Conservation (phyloP, 2,797 vertebrate genomes). For the Cuculus canorus region DNA sequence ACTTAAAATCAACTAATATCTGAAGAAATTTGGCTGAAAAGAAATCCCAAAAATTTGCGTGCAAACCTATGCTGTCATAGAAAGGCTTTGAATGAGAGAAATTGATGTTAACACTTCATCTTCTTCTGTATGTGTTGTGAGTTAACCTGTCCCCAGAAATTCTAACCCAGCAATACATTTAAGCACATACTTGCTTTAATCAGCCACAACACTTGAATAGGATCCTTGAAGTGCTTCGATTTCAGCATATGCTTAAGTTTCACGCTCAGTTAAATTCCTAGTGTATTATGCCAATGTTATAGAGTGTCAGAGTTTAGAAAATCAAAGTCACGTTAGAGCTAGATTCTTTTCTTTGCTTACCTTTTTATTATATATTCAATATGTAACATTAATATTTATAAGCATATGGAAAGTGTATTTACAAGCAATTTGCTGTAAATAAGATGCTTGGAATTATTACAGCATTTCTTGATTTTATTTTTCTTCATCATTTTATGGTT, state of each 20-base stretch:
- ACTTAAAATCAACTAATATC: background rate
- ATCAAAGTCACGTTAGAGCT: conserved; percentile 26
- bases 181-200: conserved; percentile 11
- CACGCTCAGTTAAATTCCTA: conserved; percentile 16
- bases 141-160: background rate
- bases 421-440: conserved; percentile 8
- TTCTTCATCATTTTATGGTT: background rate
- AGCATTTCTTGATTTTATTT: background rate
- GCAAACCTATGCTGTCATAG: background rate
- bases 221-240: conserved; percentile 7
- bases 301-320: conserved; percentile 35
- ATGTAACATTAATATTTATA: conserved; percentile 59
- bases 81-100: background rate
- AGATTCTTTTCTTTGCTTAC: background rate
- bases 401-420: conserved; percentile 34
- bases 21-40: background rate
- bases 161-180: background rate
- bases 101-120: background rate
- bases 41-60: background rate
- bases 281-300: conserved; percentile 1
- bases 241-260: conserved; percentile 14
- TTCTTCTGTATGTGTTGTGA: background rate
- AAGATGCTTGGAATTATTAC: conserved; percentile 2
- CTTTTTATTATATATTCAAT: conserved; percentile 36
- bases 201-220: background rate